Percentiles rank a stretch among this genome's conserved stretches.
These are phyloP conservation scores for Scrobipalpa costella DNA, from an alignment of 2,888 invertebrate species.

Conservation along the genomic window DNA sequence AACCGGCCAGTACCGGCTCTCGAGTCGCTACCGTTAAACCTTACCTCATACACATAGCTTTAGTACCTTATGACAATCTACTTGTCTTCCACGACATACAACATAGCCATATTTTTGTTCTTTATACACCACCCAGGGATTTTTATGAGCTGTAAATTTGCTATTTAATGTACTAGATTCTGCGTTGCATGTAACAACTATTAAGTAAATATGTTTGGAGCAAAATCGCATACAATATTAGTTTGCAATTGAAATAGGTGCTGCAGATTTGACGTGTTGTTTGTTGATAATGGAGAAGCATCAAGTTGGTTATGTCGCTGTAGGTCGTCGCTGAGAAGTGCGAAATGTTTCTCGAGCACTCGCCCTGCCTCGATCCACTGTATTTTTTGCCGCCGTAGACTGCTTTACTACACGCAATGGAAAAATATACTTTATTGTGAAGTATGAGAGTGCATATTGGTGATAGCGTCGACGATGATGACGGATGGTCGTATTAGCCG, in stretches of 20 bases:
- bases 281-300: background rate
- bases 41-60: background rate
- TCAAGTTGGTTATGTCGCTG: constrained; percentile 3
- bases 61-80: constrained; percentile 1
- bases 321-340: constrained; percentile 6
- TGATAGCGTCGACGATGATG: background rate
- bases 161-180: background rate
- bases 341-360: background rate
- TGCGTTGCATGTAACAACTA: background rate
- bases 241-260: background rate
- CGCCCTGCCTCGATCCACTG: background rate
- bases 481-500: background rate
- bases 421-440: background rate
- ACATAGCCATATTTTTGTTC: background rate
- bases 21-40: background rate
- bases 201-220: background rate
- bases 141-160: constrained; percentile 7
- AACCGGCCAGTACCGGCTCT: background rate
- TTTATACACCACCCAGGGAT: background rate
- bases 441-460: background rate
- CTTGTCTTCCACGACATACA: background rate
- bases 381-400: background rate
- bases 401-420: background rate
- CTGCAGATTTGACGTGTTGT: background rate
- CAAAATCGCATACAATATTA: background rate